Evolutionary conservation across 2,113 vertebrate genomes (phyloP).

Genomic region (Engystomops pustulosus): DNA sequence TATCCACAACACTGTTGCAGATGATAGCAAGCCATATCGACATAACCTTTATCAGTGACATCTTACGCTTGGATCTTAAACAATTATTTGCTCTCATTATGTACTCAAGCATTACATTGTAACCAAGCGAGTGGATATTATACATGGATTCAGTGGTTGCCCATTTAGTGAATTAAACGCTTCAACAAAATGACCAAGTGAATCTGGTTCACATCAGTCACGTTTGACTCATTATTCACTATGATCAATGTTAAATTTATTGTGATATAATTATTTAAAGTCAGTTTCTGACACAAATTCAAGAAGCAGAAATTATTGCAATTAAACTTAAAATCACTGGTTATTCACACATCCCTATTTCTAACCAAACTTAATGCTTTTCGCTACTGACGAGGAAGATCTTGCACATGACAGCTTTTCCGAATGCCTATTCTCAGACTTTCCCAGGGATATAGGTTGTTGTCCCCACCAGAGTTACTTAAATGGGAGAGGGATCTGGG

Average conservation of each 20-base stretch:
- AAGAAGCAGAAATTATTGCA: not conserved
- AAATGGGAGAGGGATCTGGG: too few species aligned
- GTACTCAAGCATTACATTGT: slow-evolving; percentile 16
- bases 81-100: slow-evolving; percentile 49
- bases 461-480: too few species aligned
- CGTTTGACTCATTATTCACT: not conserved
- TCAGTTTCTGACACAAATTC: not conserved
- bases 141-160: not conserved
- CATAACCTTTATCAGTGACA: slow-evolving; percentile 45
- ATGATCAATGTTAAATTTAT: not conserved
- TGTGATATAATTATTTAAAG: not conserved
- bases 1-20: slow-evolving; percentile 34
- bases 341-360: too few species aligned
- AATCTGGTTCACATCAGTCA: not conserved
- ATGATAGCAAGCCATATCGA: slow-evolving; percentile 38
- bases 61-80: slow-evolving; percentile 33
- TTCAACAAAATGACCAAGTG: not conserved
- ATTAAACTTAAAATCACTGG: too few species aligned
- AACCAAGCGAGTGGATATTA: not conserved
- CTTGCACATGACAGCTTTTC: too few species aligned
- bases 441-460: too few species aligned
- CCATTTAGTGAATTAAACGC: not conserved
- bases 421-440: too few species aligned
- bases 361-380: too few species aligned
- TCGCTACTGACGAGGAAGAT: too few species aligned